A percentile compares a stretch with the other conserved stretches of the same genome.
Conservation (phyloP, 2,797 vertebrate species). For the Parotocinclus haroldoi region DNA sequence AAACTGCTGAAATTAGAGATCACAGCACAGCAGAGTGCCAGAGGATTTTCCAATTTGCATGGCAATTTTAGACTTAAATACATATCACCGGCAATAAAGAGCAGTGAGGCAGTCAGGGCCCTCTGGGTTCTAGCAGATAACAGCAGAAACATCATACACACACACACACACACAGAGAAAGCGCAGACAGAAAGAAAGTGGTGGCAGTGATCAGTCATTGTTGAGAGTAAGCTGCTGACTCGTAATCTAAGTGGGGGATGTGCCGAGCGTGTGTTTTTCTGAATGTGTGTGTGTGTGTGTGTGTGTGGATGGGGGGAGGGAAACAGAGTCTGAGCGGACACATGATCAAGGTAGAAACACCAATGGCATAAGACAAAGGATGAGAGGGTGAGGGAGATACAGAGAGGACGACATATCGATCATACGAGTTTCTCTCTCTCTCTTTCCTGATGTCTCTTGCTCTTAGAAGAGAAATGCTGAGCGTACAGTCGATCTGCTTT, state of each 20-base stretch:
- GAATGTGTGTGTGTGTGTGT: conserved; percentile 24
- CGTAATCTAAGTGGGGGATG: conserved; percentile 58
- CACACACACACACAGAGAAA: background rate
- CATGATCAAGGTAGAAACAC: conserved; percentile 1
- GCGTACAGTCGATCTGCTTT: conserved; percentile 88
- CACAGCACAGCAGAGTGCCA: background rate
- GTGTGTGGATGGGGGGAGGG: conserved; percentile 44
- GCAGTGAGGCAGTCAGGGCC: conserved; percentile 14
- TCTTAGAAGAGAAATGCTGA: conserved; percentile 83
- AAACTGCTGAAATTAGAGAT: conserved; percentile 13
- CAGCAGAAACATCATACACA: conserved; percentile 5
- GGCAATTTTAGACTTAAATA: conserved; percentile 23
- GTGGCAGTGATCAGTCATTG: conserved; percentile 61
- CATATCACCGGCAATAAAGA: conserved; percentile 27
- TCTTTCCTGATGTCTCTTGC: background rate
- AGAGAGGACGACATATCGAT: background rate
- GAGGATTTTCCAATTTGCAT: conserved; percentile 29
- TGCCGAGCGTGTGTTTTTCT: conserved; percentile 34
- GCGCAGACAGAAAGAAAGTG: conserved; percentile 29
- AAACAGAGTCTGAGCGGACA: conserved; percentile 56
- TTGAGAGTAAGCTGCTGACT: conserved; percentile 69
- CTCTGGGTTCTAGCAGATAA: conserved; percentile 13
- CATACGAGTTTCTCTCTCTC: background rate
- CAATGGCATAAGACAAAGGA: conserved; percentile 3
- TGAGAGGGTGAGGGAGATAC: background rate